These are phyloP conservation scores for Danaus plexippus DNA, from an alignment of 1,140 invertebrate species.

Conservation along the genomic window DNA sequence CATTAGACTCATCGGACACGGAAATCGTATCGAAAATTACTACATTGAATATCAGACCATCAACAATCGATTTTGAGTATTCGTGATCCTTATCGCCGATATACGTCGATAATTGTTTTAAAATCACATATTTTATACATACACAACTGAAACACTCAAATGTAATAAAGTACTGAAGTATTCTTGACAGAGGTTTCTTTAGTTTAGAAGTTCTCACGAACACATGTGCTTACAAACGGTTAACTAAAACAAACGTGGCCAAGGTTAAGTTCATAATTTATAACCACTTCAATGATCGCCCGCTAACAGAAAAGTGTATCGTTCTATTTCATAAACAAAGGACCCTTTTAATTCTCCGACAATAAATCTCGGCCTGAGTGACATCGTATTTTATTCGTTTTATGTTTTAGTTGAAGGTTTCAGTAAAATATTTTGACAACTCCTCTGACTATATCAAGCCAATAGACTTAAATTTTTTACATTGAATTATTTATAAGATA, in stretches of 20 bases:
- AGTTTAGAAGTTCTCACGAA: constrained; percentile 47
- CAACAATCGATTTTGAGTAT: constrained; percentile 3
- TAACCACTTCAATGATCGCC: constrained; percentile 54
- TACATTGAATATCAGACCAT: constrained; percentile 5
- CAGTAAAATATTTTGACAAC: too few species aligned
- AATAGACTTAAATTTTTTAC: background rate
- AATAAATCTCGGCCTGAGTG: constrained; percentile 3
- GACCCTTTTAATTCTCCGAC: constrained; percentile 20
- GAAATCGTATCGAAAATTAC: constrained; percentile 33
- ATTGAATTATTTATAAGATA: too few species aligned
- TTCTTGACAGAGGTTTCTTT: background rate
- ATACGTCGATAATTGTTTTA: too few species aligned
- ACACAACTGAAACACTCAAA: constrained; percentile 8
- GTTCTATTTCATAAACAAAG: constrained; percentile 51
- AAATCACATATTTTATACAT: constrained; percentile 2
- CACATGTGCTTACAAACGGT: constrained; percentile 49
- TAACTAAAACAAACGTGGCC: constrained; percentile 64
- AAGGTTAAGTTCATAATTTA: constrained; percentile 70
- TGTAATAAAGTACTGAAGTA: constrained; percentile 2
- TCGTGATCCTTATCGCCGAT: background rate
- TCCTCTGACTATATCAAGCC: background rate
- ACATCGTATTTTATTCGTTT: background rate
- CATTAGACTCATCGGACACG: constrained; percentile 33
- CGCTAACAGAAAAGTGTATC: constrained; percentile 42
- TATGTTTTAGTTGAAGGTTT: too few species aligned